Conservation (phyloP, 2,797 vertebrate species). For the Margarornis squamiger region DNA sequence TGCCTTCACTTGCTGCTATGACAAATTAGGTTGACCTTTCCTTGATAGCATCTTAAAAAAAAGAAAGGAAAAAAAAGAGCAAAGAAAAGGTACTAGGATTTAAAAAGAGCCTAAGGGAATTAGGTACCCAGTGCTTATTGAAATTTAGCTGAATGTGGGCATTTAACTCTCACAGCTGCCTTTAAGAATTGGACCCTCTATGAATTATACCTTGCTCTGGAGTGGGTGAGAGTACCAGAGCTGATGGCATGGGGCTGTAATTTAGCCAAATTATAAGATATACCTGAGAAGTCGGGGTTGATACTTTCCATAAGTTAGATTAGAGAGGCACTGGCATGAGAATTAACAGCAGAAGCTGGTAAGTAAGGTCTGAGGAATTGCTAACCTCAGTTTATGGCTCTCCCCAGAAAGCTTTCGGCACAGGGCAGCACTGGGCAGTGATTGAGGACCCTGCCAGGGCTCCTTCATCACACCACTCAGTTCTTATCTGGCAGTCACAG, state of each 20-base stretch:
- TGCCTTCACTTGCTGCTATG: conserved; percentile 64
- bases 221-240: not conserved
- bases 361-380: conserved; percentile 10
- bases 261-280: not conserved
- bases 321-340: not conserved
- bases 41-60: conserved; percentile 15
- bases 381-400: not conserved
- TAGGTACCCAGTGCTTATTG: not conserved
- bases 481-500: not conserved
- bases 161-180: not conserved
- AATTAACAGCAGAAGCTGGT: conserved; percentile 5
- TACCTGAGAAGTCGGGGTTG: not conserved
- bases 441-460: conserved; percentile 24
- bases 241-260: not conserved
- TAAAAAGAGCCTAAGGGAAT: not conserved
- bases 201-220: not conserved
- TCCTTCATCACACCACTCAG: not conserved
- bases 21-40: conserved; percentile 71
- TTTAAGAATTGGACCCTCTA: not conserved
- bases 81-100: not conserved
- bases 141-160: not conserved
- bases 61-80: fast-evolving
- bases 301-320: not conserved
- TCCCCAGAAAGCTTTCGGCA: not conserved
- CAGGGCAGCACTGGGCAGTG: not conserved